Percentiles rank a stretch among this genome's conserved stretches.
Evolutionary conservation across 2,797 vertebrate species (phyloP).

Genomic region (Mus spretus): DNA sequence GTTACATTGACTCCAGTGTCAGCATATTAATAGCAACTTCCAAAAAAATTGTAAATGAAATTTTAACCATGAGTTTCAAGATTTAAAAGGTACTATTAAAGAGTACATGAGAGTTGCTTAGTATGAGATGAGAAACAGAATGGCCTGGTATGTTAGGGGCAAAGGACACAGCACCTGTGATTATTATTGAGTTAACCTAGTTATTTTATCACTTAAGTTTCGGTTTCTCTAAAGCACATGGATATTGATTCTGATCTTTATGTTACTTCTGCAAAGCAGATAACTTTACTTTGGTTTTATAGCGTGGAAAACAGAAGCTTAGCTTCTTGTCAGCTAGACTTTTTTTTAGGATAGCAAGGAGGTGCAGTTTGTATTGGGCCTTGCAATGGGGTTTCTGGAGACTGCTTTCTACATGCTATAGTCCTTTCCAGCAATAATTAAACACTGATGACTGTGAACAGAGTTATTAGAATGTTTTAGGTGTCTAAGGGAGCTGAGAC

Average conservation of each 20-base stretch:
- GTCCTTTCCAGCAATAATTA: neutral
- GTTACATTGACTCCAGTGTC: neutral
- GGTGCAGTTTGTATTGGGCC: neutral
- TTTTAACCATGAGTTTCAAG: neutral
- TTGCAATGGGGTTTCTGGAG: neutral
- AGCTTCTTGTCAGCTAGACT: neutral
- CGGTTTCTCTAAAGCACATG: neutral
- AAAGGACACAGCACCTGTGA: neutral
- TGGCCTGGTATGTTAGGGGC: neutral
- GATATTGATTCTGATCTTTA: neutral
- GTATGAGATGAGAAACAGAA: neutral
- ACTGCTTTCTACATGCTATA: neutral
- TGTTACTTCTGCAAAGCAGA: slow-evolving; percentile 8
- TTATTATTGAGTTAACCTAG: neutral
- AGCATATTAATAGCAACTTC: neutral
- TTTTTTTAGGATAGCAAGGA: neutral
- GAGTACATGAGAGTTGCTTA: neutral
- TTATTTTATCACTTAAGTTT: neutral
- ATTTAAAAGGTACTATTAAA: slow-evolving; percentile 42
- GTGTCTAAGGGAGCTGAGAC: neutral
- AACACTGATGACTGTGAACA: neutral
- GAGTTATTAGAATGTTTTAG: neutral
- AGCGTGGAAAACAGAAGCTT: neutral
- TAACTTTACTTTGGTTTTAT: neutral
- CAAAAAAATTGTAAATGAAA: slow-evolving; percentile 61